phyloP scores from a whole-genome alignment of 2,113 vertebrate genomes.

The Paradoxurus hermaphroditus region DNA sequence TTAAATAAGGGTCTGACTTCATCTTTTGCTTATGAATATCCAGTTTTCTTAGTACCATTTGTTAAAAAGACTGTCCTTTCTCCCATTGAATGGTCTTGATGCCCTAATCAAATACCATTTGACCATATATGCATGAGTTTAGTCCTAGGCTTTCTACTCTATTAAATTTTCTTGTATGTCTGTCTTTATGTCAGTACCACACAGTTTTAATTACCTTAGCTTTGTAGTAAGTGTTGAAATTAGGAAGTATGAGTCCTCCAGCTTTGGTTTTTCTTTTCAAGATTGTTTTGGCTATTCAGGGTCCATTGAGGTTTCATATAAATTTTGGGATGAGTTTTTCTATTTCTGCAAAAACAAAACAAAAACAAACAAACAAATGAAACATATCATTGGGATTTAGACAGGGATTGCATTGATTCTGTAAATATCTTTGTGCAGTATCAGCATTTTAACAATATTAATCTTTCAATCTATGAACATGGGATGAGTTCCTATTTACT shows the following conservation, averaged over 20 bases:
- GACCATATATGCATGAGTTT: not conserved
- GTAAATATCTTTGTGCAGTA: not conserved
- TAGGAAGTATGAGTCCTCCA: not conserved
- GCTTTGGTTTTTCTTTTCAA: not conserved
- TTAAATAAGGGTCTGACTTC: not conserved
- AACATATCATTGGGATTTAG: not conserved
- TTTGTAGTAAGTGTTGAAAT: not conserved
- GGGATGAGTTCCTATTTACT: not conserved
- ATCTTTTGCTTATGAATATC: not conserved
- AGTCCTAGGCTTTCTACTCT: not conserved
- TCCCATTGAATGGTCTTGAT: not conserved
- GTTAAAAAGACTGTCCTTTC: not conserved
- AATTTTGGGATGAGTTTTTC: not conserved
- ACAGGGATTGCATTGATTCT: not conserved
- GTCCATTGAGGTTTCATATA: not conserved
- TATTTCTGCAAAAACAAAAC: not conserved
- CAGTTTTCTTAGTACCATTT: not conserved
- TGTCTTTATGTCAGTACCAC: not conserved
- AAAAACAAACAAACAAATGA: not conserved
- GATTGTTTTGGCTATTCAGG: not conserved
- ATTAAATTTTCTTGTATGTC: not conserved
- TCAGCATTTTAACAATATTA: not conserved
- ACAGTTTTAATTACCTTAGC: not conserved
- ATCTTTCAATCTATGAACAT: not conserved
- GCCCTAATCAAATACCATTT: not conserved